These are phyloP conservation scores for Vombatus ursinus DNA, from an alignment of 2,113 vertebrate species.

Conservation along the genomic window DNA sequence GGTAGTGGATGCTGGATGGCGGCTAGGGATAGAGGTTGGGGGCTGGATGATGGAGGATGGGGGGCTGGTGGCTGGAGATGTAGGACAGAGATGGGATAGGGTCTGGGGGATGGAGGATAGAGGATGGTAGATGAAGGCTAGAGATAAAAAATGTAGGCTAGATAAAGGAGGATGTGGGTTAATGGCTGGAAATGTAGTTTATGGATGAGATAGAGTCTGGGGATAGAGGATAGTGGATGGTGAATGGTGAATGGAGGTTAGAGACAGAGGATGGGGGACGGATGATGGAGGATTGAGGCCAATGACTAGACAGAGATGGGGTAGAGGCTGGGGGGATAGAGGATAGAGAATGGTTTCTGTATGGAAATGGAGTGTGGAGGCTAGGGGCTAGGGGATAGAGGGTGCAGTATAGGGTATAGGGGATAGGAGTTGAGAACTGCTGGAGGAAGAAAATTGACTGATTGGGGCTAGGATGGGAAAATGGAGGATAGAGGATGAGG, in stretches of 20 bases:
- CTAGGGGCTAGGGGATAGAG: background rate
- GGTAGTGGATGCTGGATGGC: too few relatives aligned
- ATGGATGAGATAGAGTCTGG: too few relatives aligned
- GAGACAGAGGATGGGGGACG: background rate
- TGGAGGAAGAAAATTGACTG: background rate
- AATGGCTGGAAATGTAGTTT: too few relatives aligned
- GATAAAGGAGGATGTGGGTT: too few relatives aligned
- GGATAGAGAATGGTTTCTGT: background rate
- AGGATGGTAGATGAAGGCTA: too few relatives aligned
- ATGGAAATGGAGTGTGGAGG: background rate
- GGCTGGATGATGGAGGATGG: background rate
- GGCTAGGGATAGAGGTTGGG: background rate
- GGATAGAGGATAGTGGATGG: too few relatives aligned
- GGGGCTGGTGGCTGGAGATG: background rate
- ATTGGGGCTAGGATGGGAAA: too few relatives aligned
- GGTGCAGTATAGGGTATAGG: too few relatives aligned
- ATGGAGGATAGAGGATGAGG: too few relatives aligned
- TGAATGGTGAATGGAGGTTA: background rate
- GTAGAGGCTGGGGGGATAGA: background rate
- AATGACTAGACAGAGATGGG: background rate
- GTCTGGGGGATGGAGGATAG: too few relatives aligned
- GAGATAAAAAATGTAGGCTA: too few relatives aligned
- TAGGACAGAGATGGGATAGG: background rate
- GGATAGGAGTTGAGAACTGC: too few relatives aligned
- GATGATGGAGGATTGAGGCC: background rate